Evolutionary conservation across 2,888 invertebrate species (phyloP).

Genomic region (Agriopis leucophaearia): DNA sequence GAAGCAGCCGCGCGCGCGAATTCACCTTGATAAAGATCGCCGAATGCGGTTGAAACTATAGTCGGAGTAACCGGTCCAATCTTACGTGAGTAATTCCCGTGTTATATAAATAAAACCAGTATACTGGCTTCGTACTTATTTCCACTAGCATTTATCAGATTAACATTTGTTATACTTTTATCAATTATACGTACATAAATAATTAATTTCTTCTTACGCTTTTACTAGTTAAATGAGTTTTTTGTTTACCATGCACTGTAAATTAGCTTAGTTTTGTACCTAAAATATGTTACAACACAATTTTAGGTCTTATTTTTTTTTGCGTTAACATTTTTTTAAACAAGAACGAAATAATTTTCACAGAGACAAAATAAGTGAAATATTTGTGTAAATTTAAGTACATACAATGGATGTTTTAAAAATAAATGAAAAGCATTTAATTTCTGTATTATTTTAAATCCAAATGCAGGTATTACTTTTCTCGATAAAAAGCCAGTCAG

Average conservation of each 20-base stretch:
- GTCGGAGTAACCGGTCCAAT: no score
- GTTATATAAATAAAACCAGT: no score
- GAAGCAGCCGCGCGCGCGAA: no score
- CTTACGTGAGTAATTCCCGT: no score
- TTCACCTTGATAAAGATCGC: no score
- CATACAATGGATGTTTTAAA: conserved; percentile 32
- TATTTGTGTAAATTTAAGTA: conserved; percentile 25
- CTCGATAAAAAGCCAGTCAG: no score
- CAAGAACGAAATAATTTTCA: conserved; percentile 9
- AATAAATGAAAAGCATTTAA: conserved; percentile 31
- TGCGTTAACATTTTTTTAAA: background rate
- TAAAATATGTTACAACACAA: no score
- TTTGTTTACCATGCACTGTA: conserved; percentile 1
- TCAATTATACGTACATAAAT: background rate
- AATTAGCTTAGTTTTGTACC: conserved; percentile 7
- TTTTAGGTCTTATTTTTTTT: no score
- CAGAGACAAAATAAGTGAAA: conserved; percentile 10
- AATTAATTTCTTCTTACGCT: background rate
- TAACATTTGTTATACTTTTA: background rate
- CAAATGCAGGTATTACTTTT: background rate
- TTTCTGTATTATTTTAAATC: background rate
- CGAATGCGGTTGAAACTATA: no score
- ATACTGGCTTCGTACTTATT: background rate
- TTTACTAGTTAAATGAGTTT: background rate
- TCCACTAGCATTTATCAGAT: background rate